Percentiles rank a stretch among this genome's conserved stretches.
These are phyloP conservation scores for Psilopsiagon aymara DNA, from an alignment of 2,113 vertebrate species.

Conservation along the genomic window DNA sequence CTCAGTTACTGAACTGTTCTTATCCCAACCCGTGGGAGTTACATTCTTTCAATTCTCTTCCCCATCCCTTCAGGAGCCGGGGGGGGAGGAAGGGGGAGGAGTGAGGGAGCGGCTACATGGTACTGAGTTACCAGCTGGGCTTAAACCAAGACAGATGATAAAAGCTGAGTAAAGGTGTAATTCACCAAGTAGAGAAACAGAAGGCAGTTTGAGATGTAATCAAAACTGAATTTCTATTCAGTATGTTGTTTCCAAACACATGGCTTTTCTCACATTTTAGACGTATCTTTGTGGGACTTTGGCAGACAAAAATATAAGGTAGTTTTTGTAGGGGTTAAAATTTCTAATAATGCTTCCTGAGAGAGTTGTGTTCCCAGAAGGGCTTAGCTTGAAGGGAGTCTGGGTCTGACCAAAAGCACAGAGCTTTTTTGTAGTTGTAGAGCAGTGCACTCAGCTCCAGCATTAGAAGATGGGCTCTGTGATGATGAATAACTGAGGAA, in stretches of 20 bases:
- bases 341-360: neutral
- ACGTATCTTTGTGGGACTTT: neutral
- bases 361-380: neutral
- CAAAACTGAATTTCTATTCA: neutral
- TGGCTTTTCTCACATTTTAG: slow-evolving; percentile 4
- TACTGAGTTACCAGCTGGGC: too few species aligned
- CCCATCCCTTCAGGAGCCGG: too few species aligned
- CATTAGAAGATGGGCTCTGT: neutral
- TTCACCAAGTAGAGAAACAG: slow-evolving; percentile 1
- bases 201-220: neutral
- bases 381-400: neutral
- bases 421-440: neutral
- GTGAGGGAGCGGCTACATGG: too few species aligned
- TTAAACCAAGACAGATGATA: neutral
- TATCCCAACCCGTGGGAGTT: too few species aligned
- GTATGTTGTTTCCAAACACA: neutral
- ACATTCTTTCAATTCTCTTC: too few species aligned
- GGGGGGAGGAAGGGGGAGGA: too few species aligned
- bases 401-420: neutral
- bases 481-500: neutral
- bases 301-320: neutral
- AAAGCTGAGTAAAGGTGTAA: neutral
- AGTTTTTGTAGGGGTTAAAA: neutral
- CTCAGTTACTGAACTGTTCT: too few species aligned
- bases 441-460: neutral